Evolutionary conservation across 2,113 vertebrate species (phyloP), one percentile per base, ranked within the genome.

Genomic region (Melospiza melodia): DNA sequence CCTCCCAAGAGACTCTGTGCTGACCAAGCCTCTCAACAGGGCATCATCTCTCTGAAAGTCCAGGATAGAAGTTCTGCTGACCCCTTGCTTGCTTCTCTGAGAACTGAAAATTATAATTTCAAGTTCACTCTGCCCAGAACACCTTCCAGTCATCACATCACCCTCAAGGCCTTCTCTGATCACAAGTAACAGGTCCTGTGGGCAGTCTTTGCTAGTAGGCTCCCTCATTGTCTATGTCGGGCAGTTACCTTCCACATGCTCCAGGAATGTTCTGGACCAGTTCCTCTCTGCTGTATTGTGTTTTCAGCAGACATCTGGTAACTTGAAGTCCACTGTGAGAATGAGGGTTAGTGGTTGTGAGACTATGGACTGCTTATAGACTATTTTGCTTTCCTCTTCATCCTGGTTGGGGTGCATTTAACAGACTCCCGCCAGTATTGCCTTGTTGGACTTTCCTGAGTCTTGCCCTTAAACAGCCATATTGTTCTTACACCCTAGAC

Each of bases 401-500:
- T 73, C 51, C 51, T 80, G 52, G 8, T 15, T 59, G 37, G 37
- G 15, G 18, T 89, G 44, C 58, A 17, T 73, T 65, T 31, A 49
- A 43, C 31, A 72, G 76, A 43, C 3, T 65, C 11, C 4, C 25
- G 19, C 14, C 13, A 9, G 3, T 30, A 25, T 30, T 76, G 61
- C 37, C 10, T 81, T 58, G 17, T 33, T 66, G 27, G 27, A 51
- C 10, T 73, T 65, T 10, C 6, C 57, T 21, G 18, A 88, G 21
- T 66, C 27, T 43, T 80, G 20, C 31, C 35, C 22, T 58, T 58
- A 28, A 66, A 58, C 35, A 49, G 3, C 22, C 5, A 2, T 33
- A 5, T 44, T 0, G 0, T 44, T 19, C 51, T 31, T 74, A 44
- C 3, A 15, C 15, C 4, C 44, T 28, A 16, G 31, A 51, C 35